phyloP scores from a whole-genome alignment of 2,113 vertebrate genomes.

The Dolichallabes microphthalmus region DNA sequence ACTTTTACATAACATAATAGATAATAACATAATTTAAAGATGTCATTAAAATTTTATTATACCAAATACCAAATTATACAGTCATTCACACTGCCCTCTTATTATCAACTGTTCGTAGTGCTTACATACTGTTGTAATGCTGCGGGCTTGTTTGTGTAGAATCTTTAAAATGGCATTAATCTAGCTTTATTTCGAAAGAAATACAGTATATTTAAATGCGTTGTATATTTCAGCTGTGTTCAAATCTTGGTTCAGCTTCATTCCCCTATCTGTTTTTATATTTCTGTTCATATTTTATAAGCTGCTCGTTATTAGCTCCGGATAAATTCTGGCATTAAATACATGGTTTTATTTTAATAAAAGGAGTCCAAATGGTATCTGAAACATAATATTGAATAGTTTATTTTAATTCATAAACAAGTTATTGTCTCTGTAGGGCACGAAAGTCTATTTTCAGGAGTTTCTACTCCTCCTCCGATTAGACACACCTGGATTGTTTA shows the following conservation, averaged over 20 bases:
- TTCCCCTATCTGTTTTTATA: not conserved
- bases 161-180: not conserved
- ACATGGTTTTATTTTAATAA: not conserved
- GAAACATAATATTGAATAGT: not conserved
- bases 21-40: not conserved
- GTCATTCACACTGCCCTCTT: not conserved
- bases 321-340: not conserved
- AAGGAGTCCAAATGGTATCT: not conserved
- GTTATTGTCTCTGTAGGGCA: not conserved
- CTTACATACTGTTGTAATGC: not conserved
- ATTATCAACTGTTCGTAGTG: not conserved
- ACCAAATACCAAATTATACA: not conserved
- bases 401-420: not conserved
- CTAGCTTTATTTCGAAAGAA: not conserved
- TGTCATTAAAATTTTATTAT: not conserved
- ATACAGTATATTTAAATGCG: not conserved
- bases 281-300: not conserved
- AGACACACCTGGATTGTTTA: slow-evolving; percentile 7
- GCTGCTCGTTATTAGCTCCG: not conserved
- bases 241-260: not conserved
- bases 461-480: not conserved
- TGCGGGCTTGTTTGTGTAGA: not conserved
- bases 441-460: not conserved
- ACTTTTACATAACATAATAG: not conserved
- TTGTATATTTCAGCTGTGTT: not conserved